Evolutionary conservation across 2,797 vertebrate species (phyloP).

Genomic region (Pampus argenteus): DNA sequence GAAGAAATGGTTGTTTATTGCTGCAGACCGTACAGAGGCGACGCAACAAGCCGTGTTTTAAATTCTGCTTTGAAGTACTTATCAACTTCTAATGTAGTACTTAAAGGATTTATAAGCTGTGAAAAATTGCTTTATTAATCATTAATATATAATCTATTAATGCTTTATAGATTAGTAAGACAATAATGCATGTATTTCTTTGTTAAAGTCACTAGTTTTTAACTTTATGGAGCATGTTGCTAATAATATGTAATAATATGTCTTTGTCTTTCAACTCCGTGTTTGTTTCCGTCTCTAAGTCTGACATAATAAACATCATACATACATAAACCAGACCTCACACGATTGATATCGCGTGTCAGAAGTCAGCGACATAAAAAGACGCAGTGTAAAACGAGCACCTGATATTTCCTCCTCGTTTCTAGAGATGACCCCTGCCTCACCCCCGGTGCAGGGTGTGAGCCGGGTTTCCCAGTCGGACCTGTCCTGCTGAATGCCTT

Average conservation of each 20-base stretch:
- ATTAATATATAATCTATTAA: not conserved
- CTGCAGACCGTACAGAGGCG: not conserved
- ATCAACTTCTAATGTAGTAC: not conserved
- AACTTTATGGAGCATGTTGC: not conserved
- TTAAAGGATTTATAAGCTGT: not conserved
- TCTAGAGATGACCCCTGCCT: slow-evolving; percentile 64
- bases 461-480: slow-evolving; percentile 67
- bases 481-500: slow-evolving; percentile 81
- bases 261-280: not conserved
- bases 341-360: slow-evolving; percentile 3
- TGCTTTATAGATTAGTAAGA: not conserved
- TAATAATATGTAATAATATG: too few species aligned
- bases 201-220: not conserved
- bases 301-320: slow-evolving; percentile 15
- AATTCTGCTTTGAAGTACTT: not conserved
- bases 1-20: too few species aligned
- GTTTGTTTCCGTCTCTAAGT: not conserved
- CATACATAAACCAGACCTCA: slow-evolving; percentile 20
- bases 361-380: slow-evolving; percentile 32
- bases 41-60: not conserved
- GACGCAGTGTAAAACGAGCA: slow-evolving; percentile 5
- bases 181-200: not conserved
- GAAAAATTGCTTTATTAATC: not conserved
- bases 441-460: slow-evolving; percentile 62
- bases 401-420: slow-evolving; percentile 12